These are phyloP conservation scores for Amaurobius ferox DNA, from an alignment of 2,888 invertebrate genomes.

Conservation along the genomic window DNA sequence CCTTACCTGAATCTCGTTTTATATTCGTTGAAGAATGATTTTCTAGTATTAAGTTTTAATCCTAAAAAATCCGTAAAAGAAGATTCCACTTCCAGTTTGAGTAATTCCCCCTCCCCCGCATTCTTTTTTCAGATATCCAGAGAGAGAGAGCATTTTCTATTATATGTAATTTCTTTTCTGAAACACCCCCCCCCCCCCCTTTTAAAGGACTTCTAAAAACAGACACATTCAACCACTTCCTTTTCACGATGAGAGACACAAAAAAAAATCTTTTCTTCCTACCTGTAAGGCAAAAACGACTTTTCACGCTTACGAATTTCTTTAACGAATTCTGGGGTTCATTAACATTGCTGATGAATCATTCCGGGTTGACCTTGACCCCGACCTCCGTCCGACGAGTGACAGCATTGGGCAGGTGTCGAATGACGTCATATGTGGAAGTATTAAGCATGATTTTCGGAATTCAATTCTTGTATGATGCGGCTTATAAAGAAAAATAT, in stretches of 20 bases:
- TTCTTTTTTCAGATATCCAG: too few relatives aligned
- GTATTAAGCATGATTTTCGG: background rate
- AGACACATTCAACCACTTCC: background rate
- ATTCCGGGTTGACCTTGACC: conserved; percentile 27
- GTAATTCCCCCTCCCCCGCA: too few relatives aligned
- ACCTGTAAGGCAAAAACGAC: background rate
- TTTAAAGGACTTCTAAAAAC: too few relatives aligned
- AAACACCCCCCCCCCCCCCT: too few relatives aligned
- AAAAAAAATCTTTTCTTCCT: background rate
- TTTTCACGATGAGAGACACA: background rate
- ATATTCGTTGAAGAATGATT: too few relatives aligned
- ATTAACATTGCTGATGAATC: conserved; percentile 29
- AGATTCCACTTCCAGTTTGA: too few relatives aligned
- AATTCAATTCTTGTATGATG: background rate
- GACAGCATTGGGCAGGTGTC: conserved; percentile 35
- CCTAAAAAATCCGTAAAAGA: too few relatives aligned
- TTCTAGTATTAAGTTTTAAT: too few relatives aligned
- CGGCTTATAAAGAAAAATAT: background rate
- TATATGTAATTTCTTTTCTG: too few relatives aligned
- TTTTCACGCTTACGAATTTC: conserved; percentile 3
- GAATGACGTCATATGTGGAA: conserved; percentile 12
- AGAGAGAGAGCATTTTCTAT: too few relatives aligned
- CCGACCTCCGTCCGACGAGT: background rate
- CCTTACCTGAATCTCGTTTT: too few relatives aligned
- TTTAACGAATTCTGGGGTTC: conserved; percentile 4